A percentile compares a stretch with the other conserved stretches of the same genome.
phyloP scores from a whole-genome alignment of 2,113 vertebrate genomes.

The Bambusicola thoracicus region DNA sequence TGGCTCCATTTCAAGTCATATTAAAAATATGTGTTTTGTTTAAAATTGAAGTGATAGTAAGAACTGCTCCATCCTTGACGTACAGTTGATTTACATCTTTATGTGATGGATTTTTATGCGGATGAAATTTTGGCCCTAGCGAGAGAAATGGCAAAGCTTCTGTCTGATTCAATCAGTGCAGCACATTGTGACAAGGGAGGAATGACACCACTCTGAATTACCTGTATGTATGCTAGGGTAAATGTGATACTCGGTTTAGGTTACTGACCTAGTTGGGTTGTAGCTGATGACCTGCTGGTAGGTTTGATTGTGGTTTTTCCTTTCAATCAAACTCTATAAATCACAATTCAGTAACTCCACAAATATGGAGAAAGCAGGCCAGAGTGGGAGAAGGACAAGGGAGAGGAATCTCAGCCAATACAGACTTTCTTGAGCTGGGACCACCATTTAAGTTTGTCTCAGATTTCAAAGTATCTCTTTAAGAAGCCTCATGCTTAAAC shows the following conservation, averaged over 20 bases:
- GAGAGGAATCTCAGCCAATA: conserved; percentile 13
- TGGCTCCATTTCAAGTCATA: conserved; percentile 31
- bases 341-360: conserved; percentile 26
- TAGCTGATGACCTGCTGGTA: conserved; percentile 29
- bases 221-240: conserved; percentile 3
- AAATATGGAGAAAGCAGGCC: conserved; percentile 20
- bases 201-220: conserved; percentile 44
- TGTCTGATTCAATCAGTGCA: not conserved
- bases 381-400: conserved; percentile 25
- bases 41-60: conserved; percentile 33
- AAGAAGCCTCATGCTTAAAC: not conserved
- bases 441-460: not conserved
- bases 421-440: not conserved
- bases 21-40: conserved; percentile 53
- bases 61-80: conserved; percentile 5
- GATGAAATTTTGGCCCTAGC: conserved; percentile 4
- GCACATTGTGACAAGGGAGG: not conserved
- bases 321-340: conserved; percentile 59
- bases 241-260: conserved; percentile 32
- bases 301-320: conserved; percentile 51
- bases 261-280: conserved; percentile 28
- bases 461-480: conserved; percentile 13
- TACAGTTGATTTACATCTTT: conserved; percentile 16
- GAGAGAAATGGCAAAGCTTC: conserved; percentile 34
- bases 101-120: not conserved